Base-by-base conservation (phyloP, 92 coral and sea anemone genomes). In the Galaxea fascicularis region DNA sequence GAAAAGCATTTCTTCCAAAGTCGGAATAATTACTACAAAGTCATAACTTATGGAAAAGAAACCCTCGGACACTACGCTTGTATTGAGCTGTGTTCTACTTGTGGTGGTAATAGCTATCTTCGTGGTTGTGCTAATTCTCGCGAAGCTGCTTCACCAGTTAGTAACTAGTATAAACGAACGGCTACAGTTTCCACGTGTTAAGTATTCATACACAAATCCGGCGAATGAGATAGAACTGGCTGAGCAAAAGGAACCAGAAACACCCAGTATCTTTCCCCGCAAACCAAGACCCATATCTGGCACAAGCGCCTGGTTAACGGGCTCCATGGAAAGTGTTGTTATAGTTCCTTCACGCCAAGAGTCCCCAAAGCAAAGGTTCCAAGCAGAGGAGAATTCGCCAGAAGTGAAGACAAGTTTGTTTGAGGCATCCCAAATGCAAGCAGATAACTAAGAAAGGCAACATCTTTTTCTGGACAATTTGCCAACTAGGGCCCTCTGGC, bases 271-370 rank as follows among this genome's bases (percentile, higher is more conserved):
- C 8, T 68, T 21, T 8, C 28, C 0, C 54, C 15, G 18, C 2
- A 35, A 35, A 35, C 3, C 41, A 15, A 56, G 71, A 46, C 71
- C 86, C 56, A 16, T 70, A 29, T 81, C 85, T 80, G 76, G 85
- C 53, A 80, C 65, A 44, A 28, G 76, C 41, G 18, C 85, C 24
- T 80, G 76, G 76, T 14, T 52, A 16, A 52, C 3, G 67, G 74
- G 22, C 24, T 80, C 86, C 35, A 56, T 17, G 78, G 86, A 82
- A 28, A 82, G 78, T 24, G 68, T 82, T 39, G 69, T 56, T 58
- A 1, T n/a, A 0, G 86, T 82, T 24, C 78, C 86, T 6, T 82
- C 86, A 26, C 77, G 86, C 28, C 11, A 4, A 27, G 78, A 17
- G 65, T 70, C 78, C 47, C 78, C 59, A 22, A 66, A 66, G 52